Percentiles rank a stretch among this genome's conserved stretches.
Conservation (phyloP, 2,113 vertebrate species). For the Ciconia boyciana region DNA sequence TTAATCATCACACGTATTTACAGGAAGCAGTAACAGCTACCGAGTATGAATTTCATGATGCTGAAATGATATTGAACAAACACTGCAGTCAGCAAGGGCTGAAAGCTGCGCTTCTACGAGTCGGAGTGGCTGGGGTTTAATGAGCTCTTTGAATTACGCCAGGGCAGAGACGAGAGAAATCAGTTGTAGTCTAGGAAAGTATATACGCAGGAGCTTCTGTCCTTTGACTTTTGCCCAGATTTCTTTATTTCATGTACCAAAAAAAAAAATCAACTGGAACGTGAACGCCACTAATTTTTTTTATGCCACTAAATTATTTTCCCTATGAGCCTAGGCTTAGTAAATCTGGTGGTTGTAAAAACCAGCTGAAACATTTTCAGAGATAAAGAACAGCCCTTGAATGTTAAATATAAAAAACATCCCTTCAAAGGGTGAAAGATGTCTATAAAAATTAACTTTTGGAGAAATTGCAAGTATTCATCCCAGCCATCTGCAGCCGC, state of each 20-base stretch:
- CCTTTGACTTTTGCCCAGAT: neutral
- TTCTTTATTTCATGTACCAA: neutral
- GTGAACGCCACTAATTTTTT: neutral
- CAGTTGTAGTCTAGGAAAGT: neutral
- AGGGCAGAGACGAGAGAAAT: neutral
- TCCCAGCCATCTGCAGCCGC: accelerated
- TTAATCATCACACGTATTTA: neutral
- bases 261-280: neutral
- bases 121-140: neutral
- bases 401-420: neutral
- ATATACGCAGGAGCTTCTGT: neutral
- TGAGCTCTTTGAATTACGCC: neutral
- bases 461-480: neutral
- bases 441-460: neutral
- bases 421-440: neutral
- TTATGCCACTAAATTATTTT: neutral
- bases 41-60: neutral
- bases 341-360: neutral
- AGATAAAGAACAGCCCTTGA: neutral
- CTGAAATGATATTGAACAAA: neutral
- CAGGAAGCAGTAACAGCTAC: neutral
- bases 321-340: neutral
- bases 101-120: neutral
- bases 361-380: neutral
- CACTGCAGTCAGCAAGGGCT: neutral